These are phyloP conservation scores for Sapayoa aenigma DNA, from an alignment of 2,113 vertebrate species.

Conservation along the genomic window DNA sequence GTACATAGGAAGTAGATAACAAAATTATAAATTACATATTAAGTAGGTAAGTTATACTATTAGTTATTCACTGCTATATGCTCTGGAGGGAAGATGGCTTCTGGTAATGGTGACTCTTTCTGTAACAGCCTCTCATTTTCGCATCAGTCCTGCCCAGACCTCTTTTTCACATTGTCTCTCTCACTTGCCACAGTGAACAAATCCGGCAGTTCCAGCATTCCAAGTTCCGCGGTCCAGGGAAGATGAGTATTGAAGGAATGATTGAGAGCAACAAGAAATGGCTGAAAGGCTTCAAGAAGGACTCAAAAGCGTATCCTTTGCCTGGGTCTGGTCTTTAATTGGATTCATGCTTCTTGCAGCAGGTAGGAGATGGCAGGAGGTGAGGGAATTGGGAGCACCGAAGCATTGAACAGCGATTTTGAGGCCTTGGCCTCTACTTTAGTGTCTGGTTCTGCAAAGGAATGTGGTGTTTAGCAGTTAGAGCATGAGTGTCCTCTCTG, in stretches of 20 bases:
- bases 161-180: background rate
- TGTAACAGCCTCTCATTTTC: background rate
- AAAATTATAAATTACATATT: no score
- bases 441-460: background rate
- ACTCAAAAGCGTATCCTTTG: conserved; percentile 88
- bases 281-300: conserved; percentile 82
- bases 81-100: background rate
- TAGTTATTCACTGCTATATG: background rate
- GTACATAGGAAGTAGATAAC: accelerated
- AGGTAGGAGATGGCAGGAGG: background rate
- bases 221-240: conserved; percentile 52
- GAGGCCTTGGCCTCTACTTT: background rate
- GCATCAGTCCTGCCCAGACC: background rate
- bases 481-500: background rate
- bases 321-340: background rate
- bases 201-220: conserved; percentile 64
- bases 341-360: background rate
- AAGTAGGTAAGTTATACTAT: background rate
- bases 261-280: conserved; percentile 87
- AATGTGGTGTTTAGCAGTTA: background rate
- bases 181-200: conserved; percentile 64
- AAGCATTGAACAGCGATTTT: background rate
- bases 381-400: background rate
- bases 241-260: conserved; percentile 73
- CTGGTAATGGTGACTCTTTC: background rate